phyloP scores from a whole-genome alignment of 2,113 vertebrate species.

The Rallus limicola region DNA sequence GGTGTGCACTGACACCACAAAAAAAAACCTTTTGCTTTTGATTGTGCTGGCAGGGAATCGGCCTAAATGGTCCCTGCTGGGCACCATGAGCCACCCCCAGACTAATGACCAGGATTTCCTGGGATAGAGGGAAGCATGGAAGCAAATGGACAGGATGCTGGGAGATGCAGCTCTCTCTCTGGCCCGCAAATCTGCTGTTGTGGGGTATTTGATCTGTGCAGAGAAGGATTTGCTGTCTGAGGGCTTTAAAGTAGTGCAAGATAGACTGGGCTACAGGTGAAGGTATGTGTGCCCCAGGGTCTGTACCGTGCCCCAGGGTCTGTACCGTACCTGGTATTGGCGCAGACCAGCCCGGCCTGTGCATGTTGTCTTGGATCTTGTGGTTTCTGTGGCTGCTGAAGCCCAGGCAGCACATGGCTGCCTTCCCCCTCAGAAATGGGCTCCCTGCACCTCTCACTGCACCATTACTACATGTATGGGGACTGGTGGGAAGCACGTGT shows the following conservation, averaged over 20 bases:
- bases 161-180: background rate
- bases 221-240: background rate
- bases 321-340: too few relatives aligned
- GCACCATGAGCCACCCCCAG: background rate
- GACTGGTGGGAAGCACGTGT: background rate
- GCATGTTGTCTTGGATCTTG: background rate
- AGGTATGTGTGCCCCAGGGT: background rate
- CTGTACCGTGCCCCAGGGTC: background rate
- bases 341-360: too few relatives aligned
- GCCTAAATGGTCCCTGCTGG: background rate
- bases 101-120: background rate
- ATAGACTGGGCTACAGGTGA: background rate
- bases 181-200: background rate
- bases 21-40: background rate
- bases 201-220: background rate
- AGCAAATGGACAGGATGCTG: background rate
- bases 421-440: background rate
- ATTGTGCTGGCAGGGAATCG: background rate
- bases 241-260: background rate
- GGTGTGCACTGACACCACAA: background rate
- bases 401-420: background rate
- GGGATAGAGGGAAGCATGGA: background rate
- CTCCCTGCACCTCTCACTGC: background rate
- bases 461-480: fast-evolving
- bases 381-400: background rate